Conservation (phyloP, 2,888 invertebrate genomes). For the Lymantria dispar region DNA sequence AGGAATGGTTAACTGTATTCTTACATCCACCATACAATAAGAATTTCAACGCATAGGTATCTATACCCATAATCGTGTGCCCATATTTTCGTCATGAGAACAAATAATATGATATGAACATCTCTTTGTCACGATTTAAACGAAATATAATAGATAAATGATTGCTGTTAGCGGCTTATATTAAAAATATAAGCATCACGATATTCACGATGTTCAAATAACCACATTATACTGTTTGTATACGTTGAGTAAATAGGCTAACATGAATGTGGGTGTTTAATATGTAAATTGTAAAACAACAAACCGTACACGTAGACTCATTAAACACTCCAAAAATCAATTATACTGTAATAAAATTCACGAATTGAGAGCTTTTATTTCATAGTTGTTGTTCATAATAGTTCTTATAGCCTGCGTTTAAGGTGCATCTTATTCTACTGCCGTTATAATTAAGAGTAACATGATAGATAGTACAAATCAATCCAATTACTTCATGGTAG, state of each 20-base stretch:
- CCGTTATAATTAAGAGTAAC: constrained; percentile 47
- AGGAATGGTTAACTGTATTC: no score
- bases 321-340: constrained; percentile 54
- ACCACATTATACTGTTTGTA: constrained; percentile 17
- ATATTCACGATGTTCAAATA: constrained; percentile 35
- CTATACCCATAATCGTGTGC: no score
- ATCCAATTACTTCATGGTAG: constrained; percentile 58
- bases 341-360: constrained; percentile 64
- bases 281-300: constrained; percentile 56
- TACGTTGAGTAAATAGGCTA: constrained; percentile 37
- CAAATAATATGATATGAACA: constrained; percentile 4
- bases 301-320: constrained; percentile 48
- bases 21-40: no score
- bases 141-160: constrained; percentile 15
- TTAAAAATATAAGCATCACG: constrained; percentile 36
- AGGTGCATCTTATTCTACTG: constrained; percentile 21
- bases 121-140: constrained; percentile 33
- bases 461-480: constrained; percentile 59
- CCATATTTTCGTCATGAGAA: no score
- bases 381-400: constrained; percentile 16
- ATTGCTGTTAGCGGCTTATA: constrained; percentile 22
- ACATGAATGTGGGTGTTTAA: constrained; percentile 46
- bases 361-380: constrained; percentile 48
- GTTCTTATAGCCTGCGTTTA: constrained; percentile 23
- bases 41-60: no score